Conservation (phyloP, 2,888 invertebrate species). For the Melangyna quadrimaculata region DNA sequence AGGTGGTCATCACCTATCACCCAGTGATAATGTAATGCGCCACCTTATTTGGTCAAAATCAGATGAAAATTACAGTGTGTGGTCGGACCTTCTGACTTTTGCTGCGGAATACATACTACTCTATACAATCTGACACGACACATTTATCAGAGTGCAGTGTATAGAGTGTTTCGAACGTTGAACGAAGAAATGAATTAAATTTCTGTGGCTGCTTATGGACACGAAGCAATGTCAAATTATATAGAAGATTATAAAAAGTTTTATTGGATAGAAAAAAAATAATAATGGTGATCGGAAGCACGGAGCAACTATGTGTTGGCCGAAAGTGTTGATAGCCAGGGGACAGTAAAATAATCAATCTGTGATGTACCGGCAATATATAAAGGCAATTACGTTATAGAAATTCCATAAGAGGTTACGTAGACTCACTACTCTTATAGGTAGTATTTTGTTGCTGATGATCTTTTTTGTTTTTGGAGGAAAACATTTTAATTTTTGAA, state of each 20-base stretch:
- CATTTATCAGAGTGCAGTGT: background rate
- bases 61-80: conserved; percentile 63
- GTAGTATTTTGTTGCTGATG: too few species aligned
- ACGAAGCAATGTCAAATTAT: conserved; percentile 56
- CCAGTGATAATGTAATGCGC: conserved; percentile 59
- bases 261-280: conserved; percentile 39
- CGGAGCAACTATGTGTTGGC: background rate
- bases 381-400: conserved; percentile 44
- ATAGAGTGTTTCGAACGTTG: background rate
- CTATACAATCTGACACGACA: background rate
- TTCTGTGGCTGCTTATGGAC: conserved; percentile 55
- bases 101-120: background rate
- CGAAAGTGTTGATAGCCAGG: conserved; percentile 49
- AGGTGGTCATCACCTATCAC: conserved; percentile 70
- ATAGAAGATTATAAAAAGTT: conserved; percentile 22
- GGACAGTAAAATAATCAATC: conserved; percentile 53
- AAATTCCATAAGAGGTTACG: conserved; percentile 51
- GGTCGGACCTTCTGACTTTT: conserved; percentile 51
- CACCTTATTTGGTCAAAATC: conserved; percentile 65
- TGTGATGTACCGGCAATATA: conserved; percentile 32
- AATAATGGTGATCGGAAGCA: conserved; percentile 51
- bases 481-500: background rate
- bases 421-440: background rate
- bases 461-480: conserved; percentile 5
- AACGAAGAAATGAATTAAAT: conserved; percentile 44